phyloP scores from a whole-genome alignment of 2,888 invertebrate species.

The Diogma glabrata region DNA sequence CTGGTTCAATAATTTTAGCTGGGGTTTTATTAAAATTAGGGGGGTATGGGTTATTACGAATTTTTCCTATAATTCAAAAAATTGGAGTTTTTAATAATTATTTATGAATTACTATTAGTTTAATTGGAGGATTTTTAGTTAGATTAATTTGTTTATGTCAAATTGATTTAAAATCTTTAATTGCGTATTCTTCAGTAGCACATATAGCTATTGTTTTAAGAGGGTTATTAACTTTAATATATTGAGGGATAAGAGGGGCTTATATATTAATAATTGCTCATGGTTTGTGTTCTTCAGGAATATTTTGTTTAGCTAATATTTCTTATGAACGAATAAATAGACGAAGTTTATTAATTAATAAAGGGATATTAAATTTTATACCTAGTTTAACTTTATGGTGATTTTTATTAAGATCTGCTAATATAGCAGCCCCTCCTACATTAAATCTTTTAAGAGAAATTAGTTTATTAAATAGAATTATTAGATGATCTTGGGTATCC shows the following conservation, averaged over 20 bases:
- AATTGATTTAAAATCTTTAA: slow-evolving; percentile 56
- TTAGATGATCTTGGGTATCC: slow-evolving; percentile 40
- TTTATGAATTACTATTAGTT: slow-evolving; percentile 42
- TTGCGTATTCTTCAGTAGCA: slow-evolving; percentile 62
- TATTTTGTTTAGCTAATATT: slow-evolving; percentile 55
- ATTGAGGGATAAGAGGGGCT: slow-evolving; percentile 41
- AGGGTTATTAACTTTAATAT: slow-evolving; percentile 44
- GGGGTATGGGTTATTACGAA: slow-evolving; percentile 53
- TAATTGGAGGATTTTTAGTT: slow-evolving; percentile 47
- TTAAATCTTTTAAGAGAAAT: slow-evolving; percentile 57
- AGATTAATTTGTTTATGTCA: slow-evolving; percentile 56
- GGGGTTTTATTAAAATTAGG: slow-evolving; percentile 62
- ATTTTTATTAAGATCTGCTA: slow-evolving; percentile 50
- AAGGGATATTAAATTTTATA: slow-evolving; percentile 47
- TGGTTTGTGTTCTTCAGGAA: slow-evolving; percentile 52
- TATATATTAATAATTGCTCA: slow-evolving; percentile 51
- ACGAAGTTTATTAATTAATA: slow-evolving; percentile 52
- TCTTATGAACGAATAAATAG: slow-evolving; percentile 47
- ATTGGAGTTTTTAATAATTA: slow-evolving; percentile 40
- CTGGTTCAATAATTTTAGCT: slow-evolving; percentile 63
- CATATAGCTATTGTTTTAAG: slow-evolving; percentile 55
- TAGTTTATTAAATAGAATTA: slow-evolving; percentile 47
- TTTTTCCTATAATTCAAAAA: slow-evolving; percentile 39
- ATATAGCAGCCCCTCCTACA: slow-evolving; percentile 55
- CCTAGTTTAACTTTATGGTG: slow-evolving; percentile 48